Conservation (phyloP, 2,888 invertebrate species). For the Tenthredo notha region DNA sequence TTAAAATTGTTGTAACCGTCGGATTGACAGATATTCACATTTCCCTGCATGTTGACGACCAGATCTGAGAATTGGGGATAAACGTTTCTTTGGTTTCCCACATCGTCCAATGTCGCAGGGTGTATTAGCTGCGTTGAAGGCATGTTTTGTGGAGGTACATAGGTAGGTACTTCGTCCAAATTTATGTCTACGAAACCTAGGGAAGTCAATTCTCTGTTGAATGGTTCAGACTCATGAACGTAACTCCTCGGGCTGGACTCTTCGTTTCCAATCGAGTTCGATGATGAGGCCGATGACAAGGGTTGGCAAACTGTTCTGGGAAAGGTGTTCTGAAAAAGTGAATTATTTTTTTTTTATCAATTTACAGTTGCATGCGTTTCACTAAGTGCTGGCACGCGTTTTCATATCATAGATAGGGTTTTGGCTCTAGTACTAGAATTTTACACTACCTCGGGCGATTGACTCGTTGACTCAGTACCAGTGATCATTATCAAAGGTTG, state of each 20-base stretch:
- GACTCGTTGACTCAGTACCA: not conserved
- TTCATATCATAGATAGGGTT: not conserved
- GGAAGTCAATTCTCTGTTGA: not conserved
- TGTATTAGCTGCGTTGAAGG: not conserved
- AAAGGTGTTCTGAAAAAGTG: constrained; percentile 17
- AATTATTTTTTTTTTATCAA: not conserved
- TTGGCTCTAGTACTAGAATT: not conserved
- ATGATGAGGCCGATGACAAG: constrained; percentile 67
- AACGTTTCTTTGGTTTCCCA: not conserved
- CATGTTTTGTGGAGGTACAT: not conserved
- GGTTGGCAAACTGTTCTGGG: constrained; percentile 56
- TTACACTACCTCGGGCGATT: not conserved
- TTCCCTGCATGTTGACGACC: not conserved
- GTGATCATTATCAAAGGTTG: not conserved
- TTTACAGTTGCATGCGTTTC: not conserved
- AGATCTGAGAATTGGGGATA: not conserved
- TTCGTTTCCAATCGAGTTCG: constrained; percentile 68
- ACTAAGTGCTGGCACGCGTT: not conserved
- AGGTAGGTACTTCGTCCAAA: too few relatives aligned
- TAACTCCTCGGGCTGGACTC: constrained; percentile 69
- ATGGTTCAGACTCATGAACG: constrained; percentile 58
- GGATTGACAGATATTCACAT: not conserved
- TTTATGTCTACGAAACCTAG: not conserved
- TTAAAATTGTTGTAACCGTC: not conserved
- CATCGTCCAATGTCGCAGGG: not conserved